These are phyloP conservation scores for Trachemys scripta DNA, from an alignment of 2,113 vertebrate genomes.

Conservation along the genomic window DNA sequence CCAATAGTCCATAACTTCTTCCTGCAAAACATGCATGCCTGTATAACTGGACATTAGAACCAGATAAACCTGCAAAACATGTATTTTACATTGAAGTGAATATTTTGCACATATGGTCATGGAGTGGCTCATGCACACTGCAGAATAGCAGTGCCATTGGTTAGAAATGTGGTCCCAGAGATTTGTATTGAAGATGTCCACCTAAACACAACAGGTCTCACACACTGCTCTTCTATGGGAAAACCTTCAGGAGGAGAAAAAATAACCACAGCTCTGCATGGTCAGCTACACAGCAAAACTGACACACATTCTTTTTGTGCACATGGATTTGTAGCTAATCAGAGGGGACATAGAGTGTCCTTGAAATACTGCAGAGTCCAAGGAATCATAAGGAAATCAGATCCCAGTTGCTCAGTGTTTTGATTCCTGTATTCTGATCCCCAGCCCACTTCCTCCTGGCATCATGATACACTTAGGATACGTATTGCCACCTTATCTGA, in stretches of 20 bases:
- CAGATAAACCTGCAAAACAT: not conserved
- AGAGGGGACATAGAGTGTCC: not conserved
- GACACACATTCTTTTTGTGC: not conserved
- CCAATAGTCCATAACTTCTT: not conserved
- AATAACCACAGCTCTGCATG: not conserved
- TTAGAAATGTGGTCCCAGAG: not conserved
- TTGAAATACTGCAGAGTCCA: not conserved
- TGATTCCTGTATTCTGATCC: conserved; percentile 23
- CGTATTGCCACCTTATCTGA: not conserved
- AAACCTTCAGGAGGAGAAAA: not conserved
- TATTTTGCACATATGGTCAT: not conserved
- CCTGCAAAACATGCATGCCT: conserved; percentile 13
- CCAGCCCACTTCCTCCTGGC: not conserved
- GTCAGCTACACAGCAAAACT: not conserved
- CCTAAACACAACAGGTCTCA: not conserved
- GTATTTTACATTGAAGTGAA: not conserved
- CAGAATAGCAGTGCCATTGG: not conserved
- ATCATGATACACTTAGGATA: not conserved
- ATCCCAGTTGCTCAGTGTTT: not conserved
- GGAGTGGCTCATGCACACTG: not conserved
- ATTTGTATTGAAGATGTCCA: not conserved
- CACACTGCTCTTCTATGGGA: not conserved
- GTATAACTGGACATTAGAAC: not conserved
- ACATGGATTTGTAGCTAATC: not conserved
- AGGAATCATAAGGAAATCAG: not conserved